Base-by-base conservation (phyloP, 2,113 vertebrate species). In the Dryoscopus gambensis region DNA sequence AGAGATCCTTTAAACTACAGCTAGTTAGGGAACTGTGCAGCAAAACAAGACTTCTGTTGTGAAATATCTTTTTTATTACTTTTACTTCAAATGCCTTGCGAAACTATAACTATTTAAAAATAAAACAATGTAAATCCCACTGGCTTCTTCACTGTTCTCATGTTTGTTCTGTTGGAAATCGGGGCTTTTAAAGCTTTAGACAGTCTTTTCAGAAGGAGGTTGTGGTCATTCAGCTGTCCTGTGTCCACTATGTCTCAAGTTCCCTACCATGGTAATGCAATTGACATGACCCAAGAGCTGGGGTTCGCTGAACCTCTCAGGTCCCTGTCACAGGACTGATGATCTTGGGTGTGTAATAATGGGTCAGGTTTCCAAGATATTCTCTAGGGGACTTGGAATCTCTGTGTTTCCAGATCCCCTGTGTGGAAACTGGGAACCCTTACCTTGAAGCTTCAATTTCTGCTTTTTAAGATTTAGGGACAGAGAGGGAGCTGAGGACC, bases 231-330 rank as follows among this genome's bases (percentile, higher is more conserved):
- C 13, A 56, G 10, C 30, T 83, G 24, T 60, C 15, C 8, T 10
- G 23, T 23, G 8, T 24, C 24, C 11, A 6, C 47, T 50, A 0
- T n/a, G 17, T 10, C 18, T 65, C 1, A 0, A 3, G 31, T 40
- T 64, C 17, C 52, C 20, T n/a, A 4, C 11, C 3, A 7, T 2
- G 15, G 42, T 31, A 55, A 8, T 15, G 9, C 12, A 1, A 3
- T 9, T 21, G 30, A 7, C 31, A 22, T n/a, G 10, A 85, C 57
- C 24, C 33, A 23, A 28, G 33, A 65, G 18, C 16, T 49, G 44
- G 20, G 7, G 2, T 15, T 83, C 27, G 2, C 31, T 56, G 13
- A 47, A 47, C 28, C 20, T 85, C 23, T 15, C 14, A 7, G 6
- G 28, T 39, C 19, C 21, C 9, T 82, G 21, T n/a, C 39, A 53